phyloP scores from a whole-genome alignment of 30 jellyfish, hydroid and myxozoan species.

The Clytia hemisphaerica region DNA sequence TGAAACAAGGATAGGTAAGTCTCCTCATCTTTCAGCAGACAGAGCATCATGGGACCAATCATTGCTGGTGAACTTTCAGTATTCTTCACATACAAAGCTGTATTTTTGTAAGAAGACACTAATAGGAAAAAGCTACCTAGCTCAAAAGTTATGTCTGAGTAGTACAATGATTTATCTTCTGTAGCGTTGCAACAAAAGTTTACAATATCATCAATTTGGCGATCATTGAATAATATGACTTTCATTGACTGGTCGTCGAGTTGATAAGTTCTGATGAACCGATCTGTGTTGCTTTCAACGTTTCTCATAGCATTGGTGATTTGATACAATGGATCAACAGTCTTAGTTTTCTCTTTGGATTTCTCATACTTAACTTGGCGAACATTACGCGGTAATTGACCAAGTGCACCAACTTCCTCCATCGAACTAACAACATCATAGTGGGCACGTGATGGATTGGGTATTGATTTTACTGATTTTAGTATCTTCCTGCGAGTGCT shows the following conservation, averaged over 20 bases:
- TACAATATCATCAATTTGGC: neutral
- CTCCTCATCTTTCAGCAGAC: constrained; percentile 21
- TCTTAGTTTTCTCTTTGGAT: neutral
- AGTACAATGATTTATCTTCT: neutral
- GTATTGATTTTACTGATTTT: neutral
- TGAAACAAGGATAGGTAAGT: constrained; percentile 13
- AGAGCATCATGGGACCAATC: constrained; percentile 31
- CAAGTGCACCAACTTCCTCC: neutral
- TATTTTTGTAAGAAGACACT: neutral
- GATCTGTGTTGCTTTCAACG: constrained; percentile 6
- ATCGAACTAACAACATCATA: neutral
- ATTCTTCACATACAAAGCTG: neutral
- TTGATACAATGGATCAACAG: neutral
- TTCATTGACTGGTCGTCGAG: neutral
- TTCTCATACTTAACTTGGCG: constrained; percentile 6
- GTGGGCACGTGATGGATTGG: constrained; percentile 5
- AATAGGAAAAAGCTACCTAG: constrained; percentile 18
- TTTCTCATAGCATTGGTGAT: constrained; percentile 1
- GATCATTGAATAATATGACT: neutral
- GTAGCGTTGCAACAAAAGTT: neutral
- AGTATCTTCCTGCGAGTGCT: constrained; percentile 8
- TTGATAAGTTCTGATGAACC: neutral
- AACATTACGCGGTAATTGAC: constrained; percentile 11
- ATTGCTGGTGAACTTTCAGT: constrained; percentile 11
- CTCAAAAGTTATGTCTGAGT: constrained; percentile 8